A percentile compares a stretch with the other conserved stretches of the same genome.
phyloP scores from a whole-genome alignment of 2,113 vertebrate genomes.

The Climacteris rufus region DNA sequence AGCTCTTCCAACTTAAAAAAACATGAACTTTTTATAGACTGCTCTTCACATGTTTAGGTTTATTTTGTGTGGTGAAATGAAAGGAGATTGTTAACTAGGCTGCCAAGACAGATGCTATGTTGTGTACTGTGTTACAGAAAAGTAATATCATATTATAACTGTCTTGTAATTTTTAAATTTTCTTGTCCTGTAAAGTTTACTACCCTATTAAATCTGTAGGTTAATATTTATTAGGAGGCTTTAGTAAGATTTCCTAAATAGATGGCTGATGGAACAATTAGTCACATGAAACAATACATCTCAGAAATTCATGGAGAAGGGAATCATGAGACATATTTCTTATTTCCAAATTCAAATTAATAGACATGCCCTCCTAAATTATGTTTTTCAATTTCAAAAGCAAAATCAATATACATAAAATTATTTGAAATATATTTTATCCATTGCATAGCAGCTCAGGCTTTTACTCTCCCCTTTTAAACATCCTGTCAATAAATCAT shows the following conservation, averaged over 20 bases:
- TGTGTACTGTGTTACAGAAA: neutral
- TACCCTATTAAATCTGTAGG: conserved; percentile 10
- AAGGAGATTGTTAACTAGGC: neutral
- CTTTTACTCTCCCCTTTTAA: neutral
- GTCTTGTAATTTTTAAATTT: conserved; percentile 22
- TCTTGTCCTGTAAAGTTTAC: neutral
- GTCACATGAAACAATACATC: neutral
- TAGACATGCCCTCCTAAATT: neutral
- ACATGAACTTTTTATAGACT: neutral
- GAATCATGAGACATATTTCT: neutral
- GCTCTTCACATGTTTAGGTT: neutral
- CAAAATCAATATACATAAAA: neutral
- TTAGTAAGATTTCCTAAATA: neutral
- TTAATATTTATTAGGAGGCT: neutral
- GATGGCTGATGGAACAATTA: neutral
- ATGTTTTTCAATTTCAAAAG: neutral
- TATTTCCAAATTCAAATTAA: conserved; percentile 18
- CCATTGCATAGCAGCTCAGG: neutral
- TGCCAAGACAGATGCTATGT: neutral
- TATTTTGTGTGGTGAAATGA: neutral
- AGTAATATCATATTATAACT: conserved; percentile 3
- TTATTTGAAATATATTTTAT: neutral
- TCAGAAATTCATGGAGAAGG: neutral
- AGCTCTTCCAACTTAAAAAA: neutral
- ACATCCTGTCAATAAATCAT: neutral